Evolutionary conservation across 2,888 invertebrate genomes (phyloP), one percentile per base, ranked within the genome.

Genomic region (Xanthia togata): DNA sequence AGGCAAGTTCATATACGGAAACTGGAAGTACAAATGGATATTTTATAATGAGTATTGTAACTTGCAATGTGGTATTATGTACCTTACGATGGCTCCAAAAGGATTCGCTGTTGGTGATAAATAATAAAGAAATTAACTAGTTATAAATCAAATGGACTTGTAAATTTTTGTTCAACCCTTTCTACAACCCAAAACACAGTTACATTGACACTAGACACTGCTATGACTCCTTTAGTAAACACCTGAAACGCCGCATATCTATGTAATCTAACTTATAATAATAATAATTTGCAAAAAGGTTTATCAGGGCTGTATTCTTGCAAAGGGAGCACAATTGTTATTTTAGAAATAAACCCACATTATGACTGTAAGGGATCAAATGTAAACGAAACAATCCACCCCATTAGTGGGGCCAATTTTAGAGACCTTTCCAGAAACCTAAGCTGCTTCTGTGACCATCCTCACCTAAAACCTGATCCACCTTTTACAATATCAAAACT

Each of bases 31-130:
- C 17, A 88, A 79, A 64, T 70, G 80, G 47, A 20, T 47, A 9
- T 84, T 83, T 50, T 75, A 81, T 26, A 78, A 69, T 47, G 80
- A 88, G 1, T 60, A 69, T 4, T 89, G 89, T 70, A 89, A 87
- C 64, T n/a, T 87, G 12, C 60, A 79, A 0, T 87, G 88, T 23
- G 73, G 12, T 26, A 44, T 26, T 8, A 0, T 87, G 0, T 17
- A 65, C 5, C 4, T 87, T 12, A 11, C 63, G 2, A 23, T 87
- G 35, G 65, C 57, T n/a, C 86, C 87, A 50, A 83, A 59, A 60
- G 12, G 2, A 3, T 12, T 23, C 4, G 11, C 31, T 20, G 20
- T 64, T 57, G 38, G 31, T 35, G 2, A 50, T 12, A 41, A 55
- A 53, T 0, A 68, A 63, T 67, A 80, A 80, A 76, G 20, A 47